phyloP scores from a whole-genome alignment of 2,113 vertebrate species.

The Lampris incognitus region DNA sequence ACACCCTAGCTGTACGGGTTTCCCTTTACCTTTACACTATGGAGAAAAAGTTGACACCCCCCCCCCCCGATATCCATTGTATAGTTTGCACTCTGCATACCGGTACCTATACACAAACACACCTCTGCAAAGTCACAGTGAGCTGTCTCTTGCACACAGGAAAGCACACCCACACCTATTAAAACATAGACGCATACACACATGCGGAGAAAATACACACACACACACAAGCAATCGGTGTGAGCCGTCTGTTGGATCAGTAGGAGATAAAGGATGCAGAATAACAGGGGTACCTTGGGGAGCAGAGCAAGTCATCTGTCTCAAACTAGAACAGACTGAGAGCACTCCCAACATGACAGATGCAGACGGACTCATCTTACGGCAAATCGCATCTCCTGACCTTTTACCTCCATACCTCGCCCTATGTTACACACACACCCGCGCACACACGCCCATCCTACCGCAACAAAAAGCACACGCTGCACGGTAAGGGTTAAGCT shows the following conservation, averaged over 20 bases:
- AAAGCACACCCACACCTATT: neutral
- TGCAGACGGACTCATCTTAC: conserved; percentile 72
- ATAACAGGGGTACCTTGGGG: conserved; percentile 77
- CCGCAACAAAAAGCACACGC: too few species aligned
- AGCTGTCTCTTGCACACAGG: neutral
- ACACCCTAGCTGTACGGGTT: too few species aligned
- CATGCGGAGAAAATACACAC: conserved; percentile 36
- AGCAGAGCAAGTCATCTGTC: conserved; percentile 78
- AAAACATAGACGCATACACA: neutral
- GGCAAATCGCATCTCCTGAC: conserved; percentile 55
- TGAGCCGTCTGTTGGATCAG: conserved; percentile 66
- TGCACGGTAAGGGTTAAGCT: too few species aligned
- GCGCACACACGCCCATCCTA: neutral
- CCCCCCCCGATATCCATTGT: too few species aligned
- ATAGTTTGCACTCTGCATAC: too few species aligned
- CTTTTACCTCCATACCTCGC: conserved; percentile 18
- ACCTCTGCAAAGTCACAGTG: neutral
- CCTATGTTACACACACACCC: neutral
- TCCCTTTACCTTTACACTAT: too few species aligned
- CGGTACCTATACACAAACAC: neutral
- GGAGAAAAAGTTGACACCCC: too few species aligned
- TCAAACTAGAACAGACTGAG: conserved; percentile 80
- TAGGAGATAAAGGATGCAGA: conserved; percentile 77
- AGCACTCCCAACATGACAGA: conserved; percentile 73
- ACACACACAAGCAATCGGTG: neutral